Evolutionary conservation across 2,888 invertebrate genomes (phyloP).

Genomic region (Chironomus tentans): DNA sequence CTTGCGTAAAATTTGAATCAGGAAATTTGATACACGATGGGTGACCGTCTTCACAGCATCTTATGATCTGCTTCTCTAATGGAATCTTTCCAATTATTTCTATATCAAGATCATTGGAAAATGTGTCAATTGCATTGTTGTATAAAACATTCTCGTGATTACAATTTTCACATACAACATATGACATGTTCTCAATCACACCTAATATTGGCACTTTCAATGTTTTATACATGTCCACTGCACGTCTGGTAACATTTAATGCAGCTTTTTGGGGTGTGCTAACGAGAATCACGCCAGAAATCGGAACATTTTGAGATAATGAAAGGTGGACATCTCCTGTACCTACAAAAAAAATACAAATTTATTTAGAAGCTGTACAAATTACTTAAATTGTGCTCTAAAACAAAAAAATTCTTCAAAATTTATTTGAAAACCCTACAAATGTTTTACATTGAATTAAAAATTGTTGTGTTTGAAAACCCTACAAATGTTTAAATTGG

Average conservation of each 20-base stretch:
- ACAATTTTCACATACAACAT: slow-evolving; percentile 68
- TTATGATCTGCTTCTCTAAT: slow-evolving; percentile 36
- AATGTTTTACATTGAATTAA: too few species aligned
- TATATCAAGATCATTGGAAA: slow-evolving; percentile 57
- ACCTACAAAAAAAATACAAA: slow-evolving; percentile 36
- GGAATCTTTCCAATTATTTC: slow-evolving; percentile 53
- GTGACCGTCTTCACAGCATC: slow-evolving; percentile 38
- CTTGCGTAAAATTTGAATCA: slow-evolving; percentile 31
- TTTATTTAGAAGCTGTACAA: neutral
- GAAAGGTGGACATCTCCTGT: slow-evolving; percentile 94
- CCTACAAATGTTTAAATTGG: too few species aligned
- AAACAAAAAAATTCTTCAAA: neutral
- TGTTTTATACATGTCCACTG: slow-evolving; percentile 80
- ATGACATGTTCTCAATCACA: slow-evolving; percentile 86
- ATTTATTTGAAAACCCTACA: neutral
- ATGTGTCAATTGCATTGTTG: slow-evolving; percentile 52
- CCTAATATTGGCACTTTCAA: slow-evolving; percentile 75
- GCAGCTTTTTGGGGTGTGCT: slow-evolving; percentile 89
- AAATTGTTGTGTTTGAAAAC: too few species aligned
- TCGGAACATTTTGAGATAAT: slow-evolving; percentile 77
- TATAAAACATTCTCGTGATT: slow-evolving; percentile 63
- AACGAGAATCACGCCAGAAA: slow-evolving; percentile 81
- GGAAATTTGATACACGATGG: slow-evolving; percentile 37
- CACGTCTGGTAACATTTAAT: slow-evolving; percentile 73
- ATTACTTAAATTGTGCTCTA: neutral